Percentiles rank a stretch among this genome's conserved stretches.
phyloP scores from a whole-genome alignment of 2,113 vertebrate species.

The Stictonetta naevosa region DNA sequence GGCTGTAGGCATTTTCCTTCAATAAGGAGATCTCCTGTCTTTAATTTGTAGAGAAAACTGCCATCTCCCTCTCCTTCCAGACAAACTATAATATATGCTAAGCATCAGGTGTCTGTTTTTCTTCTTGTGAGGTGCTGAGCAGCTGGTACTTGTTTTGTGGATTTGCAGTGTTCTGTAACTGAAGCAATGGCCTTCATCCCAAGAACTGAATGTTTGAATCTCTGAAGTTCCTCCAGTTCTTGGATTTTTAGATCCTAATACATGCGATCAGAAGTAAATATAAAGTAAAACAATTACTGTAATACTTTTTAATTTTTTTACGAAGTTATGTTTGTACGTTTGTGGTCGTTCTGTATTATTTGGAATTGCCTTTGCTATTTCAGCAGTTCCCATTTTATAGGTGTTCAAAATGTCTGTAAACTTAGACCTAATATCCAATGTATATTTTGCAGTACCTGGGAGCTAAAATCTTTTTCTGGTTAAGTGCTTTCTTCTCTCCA shows the following conservation, averaged over 20 bases:
- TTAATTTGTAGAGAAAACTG: no score
- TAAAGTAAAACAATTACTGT: neutral
- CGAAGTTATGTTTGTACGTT: neutral
- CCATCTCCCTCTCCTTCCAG: neutral
- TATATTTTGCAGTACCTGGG: neutral
- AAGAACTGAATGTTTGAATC: neutral
- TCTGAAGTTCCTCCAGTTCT: neutral
- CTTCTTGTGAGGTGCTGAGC: no score
- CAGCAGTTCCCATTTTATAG: neutral
- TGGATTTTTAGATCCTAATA: neutral
- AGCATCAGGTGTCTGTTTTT: no score
- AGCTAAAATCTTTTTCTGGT: neutral
- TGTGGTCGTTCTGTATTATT: neutral
- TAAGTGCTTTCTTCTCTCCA: neutral
- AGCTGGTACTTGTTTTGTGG: no score
- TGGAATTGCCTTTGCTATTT: neutral
- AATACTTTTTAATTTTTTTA: neutral
- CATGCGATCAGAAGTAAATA: neutral
- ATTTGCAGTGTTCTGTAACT: neutral
- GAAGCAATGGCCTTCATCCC: neutral
- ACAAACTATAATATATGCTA: neutral
- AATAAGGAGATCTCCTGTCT: no score
- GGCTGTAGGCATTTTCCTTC: no score
- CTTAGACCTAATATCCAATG: neutral
- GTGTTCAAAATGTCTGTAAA: neutral